phyloP scores from a whole-genome alignment of 2,113 vertebrate genomes.

The Procavia capensis region DNA sequence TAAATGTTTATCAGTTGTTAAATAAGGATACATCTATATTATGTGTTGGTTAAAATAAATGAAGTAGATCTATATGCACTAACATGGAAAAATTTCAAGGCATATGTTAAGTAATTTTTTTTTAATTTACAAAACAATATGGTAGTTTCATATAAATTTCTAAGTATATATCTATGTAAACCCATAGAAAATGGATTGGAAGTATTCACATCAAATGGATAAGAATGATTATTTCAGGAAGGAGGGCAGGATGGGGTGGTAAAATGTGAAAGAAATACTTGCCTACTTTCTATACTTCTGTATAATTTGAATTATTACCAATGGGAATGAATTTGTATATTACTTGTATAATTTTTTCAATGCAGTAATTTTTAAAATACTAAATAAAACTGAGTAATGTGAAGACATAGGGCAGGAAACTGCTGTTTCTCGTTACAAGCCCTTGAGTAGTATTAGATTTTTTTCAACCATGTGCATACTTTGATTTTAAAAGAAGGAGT shows the following conservation, averaged over 20 bases:
- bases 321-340: conserved; percentile 50
- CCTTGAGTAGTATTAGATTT: conserved; percentile 67
- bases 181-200: neutral
- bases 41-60: conserved; percentile 50
- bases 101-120: neutral
- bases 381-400: conserved; percentile 74
- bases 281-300: conserved; percentile 8
- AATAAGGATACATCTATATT: neutral
- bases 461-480: neutral
- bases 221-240: conserved; percentile 20
- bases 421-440: conserved; percentile 64
- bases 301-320: conserved; percentile 56
- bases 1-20: conserved; percentile 16
- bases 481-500: conserved; percentile 49
- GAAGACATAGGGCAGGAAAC: conserved; percentile 29
- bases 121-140: neutral
- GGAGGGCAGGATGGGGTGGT: neutral
- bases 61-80: neutral
- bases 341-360: conserved; percentile 65
- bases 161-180: neutral
- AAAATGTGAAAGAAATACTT: neutral
- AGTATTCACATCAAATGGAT: conserved; percentile 23
- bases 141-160: conserved; percentile 6
- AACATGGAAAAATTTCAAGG: neutral
- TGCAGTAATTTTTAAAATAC: conserved; percentile 58